Conservation (phyloP, 2,113 vertebrate species). For the Ranitomeya imitator region DNA sequence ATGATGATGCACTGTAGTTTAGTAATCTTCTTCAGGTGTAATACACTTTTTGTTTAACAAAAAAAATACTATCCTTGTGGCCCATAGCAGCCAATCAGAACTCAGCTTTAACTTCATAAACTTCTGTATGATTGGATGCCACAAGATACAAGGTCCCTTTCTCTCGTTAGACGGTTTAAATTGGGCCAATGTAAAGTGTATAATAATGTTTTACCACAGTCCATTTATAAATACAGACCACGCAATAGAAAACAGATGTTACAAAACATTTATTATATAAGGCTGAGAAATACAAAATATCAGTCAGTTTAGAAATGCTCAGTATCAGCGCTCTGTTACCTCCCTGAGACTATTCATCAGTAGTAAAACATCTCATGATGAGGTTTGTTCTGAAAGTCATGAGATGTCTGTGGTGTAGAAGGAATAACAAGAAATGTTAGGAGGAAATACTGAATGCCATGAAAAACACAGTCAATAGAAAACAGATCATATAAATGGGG, state of each 20-base stretch:
- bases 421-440: background rate
- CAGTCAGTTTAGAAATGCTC: background rate
- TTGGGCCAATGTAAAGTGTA: no score
- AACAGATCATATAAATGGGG: background rate
- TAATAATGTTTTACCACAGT: background rate
- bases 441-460: background rate
- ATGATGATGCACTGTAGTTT: no score
- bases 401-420: background rate
- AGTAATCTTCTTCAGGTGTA: no score
- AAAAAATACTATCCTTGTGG: no score
- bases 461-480: constrained; percentile 14
- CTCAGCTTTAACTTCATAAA: no score
- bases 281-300: background rate
- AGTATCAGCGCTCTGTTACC: background rate
- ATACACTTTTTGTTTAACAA: no score
- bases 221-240: background rate
- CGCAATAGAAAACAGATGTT: background rate
- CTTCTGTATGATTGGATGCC: no score
- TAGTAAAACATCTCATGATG: background rate
- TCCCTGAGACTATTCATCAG: background rate
- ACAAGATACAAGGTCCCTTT: no score
- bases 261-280: background rate
- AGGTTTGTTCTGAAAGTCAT: constrained; percentile 1
- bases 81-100: no score
- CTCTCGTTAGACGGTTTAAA: no score